Evolutionary conservation across 2,888 invertebrate species (phyloP).

Genomic region (Drosophila formosana): DNA sequence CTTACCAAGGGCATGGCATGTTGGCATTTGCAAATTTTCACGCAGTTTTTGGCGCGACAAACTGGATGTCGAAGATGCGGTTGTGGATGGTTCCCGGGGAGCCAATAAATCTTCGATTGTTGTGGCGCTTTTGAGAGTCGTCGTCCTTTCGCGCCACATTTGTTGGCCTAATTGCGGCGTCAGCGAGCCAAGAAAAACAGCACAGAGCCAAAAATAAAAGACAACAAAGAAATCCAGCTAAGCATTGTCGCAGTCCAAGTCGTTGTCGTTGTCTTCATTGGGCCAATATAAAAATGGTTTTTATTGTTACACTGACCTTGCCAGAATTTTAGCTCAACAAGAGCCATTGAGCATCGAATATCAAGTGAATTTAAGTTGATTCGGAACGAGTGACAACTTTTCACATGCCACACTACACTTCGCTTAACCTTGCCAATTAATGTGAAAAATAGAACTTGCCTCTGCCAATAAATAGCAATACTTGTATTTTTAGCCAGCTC

Average conservation of each 20-base stretch:
- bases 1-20: neutral
- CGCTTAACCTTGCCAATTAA: conserved; percentile 78
- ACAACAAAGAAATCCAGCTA: conserved; percentile 6
- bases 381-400: conserved; percentile 49
- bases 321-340: too few relatives aligned
- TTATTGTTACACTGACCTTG: conserved; percentile 72
- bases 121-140: conserved; percentile 27
- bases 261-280: conserved; percentile 39
- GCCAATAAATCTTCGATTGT: conserved; percentile 64
- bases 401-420: conserved; percentile 51
- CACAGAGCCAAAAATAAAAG: neutral
- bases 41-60: conserved; percentile 34
- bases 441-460: conserved; percentile 65
- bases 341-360: conserved; percentile 37
- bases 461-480: conserved; percentile 66
- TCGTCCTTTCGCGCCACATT: conserved; percentile 63
- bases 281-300: conserved; percentile 35
- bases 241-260: conserved; percentile 6
- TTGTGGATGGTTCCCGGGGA: conserved; percentile 18
- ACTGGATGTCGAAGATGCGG: conserved; percentile 4
- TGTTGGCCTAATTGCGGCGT: conserved; percentile 68
- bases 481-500: conserved; percentile 39
- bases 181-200: conserved; percentile 50
- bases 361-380: conserved; percentile 50
- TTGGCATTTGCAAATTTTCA: conserved; percentile 9